Conservation (phyloP, 2,113 vertebrate genomes). For the Lagopus leucura region DNA sequence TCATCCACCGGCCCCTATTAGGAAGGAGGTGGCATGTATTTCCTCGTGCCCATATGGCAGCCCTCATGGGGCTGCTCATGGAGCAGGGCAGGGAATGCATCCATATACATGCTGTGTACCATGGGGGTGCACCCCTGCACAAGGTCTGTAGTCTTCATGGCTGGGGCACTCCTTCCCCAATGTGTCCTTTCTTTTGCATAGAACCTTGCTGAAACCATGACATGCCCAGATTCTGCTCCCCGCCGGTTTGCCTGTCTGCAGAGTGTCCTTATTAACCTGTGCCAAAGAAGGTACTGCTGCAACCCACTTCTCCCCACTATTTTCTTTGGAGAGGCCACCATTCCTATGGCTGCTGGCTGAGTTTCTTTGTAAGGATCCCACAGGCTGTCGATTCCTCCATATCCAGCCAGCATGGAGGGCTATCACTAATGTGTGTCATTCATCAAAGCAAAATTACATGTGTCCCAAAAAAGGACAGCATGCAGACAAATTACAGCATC, state of each 20-base stretch:
- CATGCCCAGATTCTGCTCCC: not conserved
- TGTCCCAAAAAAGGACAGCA: conserved; percentile 60
- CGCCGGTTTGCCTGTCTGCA: not conserved
- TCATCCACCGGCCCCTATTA: conserved; percentile 14
- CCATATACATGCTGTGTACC: not conserved
- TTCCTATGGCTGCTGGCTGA: conserved; percentile 70
- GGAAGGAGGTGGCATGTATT: conserved; percentile 3
- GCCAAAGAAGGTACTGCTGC: not conserved
- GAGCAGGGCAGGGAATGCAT: not conserved
- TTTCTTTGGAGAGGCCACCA: conserved; percentile 55
- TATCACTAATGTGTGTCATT: conserved; percentile 72
- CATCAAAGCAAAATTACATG: conserved; percentile 79
- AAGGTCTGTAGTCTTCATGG: not conserved
- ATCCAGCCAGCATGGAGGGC: conserved; percentile 15
- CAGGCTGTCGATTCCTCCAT: conserved; percentile 27
- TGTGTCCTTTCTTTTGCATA: not conserved
- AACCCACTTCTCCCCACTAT: conserved; percentile 17
- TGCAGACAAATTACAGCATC: conserved; percentile 72
- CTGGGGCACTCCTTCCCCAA: not conserved
- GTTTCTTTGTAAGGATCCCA: conserved; percentile 55
- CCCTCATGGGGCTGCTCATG: conserved; percentile 13
- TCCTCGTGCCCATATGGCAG: conserved; percentile 44
- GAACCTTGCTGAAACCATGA: not conserved
- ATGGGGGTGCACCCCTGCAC: not conserved
- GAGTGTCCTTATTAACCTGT: not conserved